These are phyloP conservation scores for Chrysocyon brachyurus DNA, from an alignment of 2,797 vertebrate genomes.

Conservation along the genomic window DNA sequence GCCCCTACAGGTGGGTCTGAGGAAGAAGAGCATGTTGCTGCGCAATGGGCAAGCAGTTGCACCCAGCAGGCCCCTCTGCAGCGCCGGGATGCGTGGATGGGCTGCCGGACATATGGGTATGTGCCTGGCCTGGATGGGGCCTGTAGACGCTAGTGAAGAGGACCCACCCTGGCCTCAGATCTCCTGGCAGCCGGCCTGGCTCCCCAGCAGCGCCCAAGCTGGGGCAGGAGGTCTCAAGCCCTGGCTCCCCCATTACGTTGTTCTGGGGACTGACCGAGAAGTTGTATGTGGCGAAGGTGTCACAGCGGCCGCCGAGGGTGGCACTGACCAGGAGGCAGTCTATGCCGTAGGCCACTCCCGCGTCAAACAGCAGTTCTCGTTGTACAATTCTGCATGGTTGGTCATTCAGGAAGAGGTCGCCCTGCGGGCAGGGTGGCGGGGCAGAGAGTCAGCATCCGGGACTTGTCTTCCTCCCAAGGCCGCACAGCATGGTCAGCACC, in stretches of 20 bases:
- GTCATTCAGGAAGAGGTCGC: constrained; percentile 92
- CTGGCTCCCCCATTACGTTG: not conserved
- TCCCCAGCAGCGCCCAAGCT: too few species aligned
- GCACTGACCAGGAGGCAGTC: constrained; percentile 94
- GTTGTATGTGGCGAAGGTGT: constrained; percentile 87
- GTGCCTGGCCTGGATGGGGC: not conserved
- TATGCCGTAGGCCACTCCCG: constrained; percentile 94
- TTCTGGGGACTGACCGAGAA: constrained; percentile 87
- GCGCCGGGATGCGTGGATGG: not conserved
- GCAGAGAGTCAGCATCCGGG: not conserved
- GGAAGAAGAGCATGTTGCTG: not conserved
- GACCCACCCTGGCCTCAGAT: too few species aligned
- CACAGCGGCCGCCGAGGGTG: constrained; percentile 94
- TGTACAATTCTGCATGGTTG: constrained; percentile 92
- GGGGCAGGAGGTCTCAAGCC: not conserved
- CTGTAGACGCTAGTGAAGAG: too few species aligned
- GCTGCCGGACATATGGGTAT: not conserved
- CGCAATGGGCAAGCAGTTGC: not conserved
- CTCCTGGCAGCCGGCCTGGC: too few species aligned
- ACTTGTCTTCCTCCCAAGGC: not conserved
- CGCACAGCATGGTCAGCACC: not conserved
- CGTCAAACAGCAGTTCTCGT: constrained; percentile 92
- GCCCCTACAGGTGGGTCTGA: not conserved
- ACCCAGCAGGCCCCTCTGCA: not conserved
- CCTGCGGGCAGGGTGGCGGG: constrained; percentile 86